Conservation (phyloP, 1,140 invertebrate genomes). For the Cherax quadricarinatus region DNA sequence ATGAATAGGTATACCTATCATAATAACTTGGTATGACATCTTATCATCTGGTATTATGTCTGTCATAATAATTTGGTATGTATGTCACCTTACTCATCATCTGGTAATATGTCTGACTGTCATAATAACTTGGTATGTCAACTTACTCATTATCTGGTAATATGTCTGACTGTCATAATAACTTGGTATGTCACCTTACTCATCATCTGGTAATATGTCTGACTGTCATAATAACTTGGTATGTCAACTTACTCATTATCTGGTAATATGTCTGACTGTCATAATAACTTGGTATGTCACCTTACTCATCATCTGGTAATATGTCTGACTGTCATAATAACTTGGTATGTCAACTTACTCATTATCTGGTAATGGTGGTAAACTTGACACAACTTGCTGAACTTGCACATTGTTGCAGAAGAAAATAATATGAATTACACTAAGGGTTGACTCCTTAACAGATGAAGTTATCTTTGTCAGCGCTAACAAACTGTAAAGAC, state of each 20-base stretch:
- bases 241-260: slow-evolving; percentile 1
- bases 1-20: background rate
- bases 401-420: background rate
- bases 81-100: slow-evolving; percentile 1
- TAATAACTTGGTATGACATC: background rate
- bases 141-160: slow-evolving; percentile 3
- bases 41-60: background rate
- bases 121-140: background rate
- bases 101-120: background rate
- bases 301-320: background rate
- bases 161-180: background rate
- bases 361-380: background rate
- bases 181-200: background rate
- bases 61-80: background rate
- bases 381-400: background rate
- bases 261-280: background rate
- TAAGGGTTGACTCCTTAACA: background rate
- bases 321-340: background rate
- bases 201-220: background rate
- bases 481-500: background rate
- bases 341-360: background rate
- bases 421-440: background rate
- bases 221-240: background rate
- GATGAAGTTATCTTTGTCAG: background rate
- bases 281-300: background rate